Percentiles rank a stretch among this genome's conserved stretches.
These are phyloP conservation scores for Sinhomidia bicolor DNA, from an alignment of 2,888 invertebrate genomes.

Conservation along the genomic window DNA sequence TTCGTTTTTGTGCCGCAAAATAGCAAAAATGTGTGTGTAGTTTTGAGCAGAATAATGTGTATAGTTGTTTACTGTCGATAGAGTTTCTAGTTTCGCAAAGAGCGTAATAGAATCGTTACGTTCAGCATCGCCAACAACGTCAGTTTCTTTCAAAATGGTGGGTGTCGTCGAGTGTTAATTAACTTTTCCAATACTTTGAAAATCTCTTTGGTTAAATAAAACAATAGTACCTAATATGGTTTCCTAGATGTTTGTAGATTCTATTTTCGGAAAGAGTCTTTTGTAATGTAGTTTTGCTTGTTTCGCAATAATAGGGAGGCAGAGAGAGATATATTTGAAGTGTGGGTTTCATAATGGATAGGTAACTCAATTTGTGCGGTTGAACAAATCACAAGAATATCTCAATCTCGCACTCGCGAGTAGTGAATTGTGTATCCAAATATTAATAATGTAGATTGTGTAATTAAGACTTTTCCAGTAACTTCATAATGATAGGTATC, in stretches of 20 bases:
- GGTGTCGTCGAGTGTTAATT: conserved; percentile 15
- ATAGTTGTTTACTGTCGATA: no score
- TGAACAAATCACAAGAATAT: no score
- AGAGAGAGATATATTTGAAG: no score
- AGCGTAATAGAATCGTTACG: not conserved
- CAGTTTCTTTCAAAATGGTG: conserved; percentile 17
- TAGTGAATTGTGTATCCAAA: no score
- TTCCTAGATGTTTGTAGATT: no score
- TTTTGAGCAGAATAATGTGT: not conserved
- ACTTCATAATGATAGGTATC: no score
- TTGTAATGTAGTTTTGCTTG: no score
- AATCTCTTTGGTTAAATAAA: not conserved
- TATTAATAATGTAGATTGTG: no score
- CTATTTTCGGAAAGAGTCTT: no score
- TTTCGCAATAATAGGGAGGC: no score
- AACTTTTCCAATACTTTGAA: not conserved
- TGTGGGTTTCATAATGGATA: not conserved
- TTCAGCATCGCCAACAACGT: not conserved
- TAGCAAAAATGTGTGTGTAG: not conserved
- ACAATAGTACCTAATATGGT: not conserved
- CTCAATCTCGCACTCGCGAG: no score
- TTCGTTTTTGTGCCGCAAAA: not conserved
- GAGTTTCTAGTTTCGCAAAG: not conserved
- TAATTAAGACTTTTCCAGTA: not conserved
- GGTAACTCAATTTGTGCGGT: not conserved